A percentile compares a stretch with the other conserved stretches of the same genome.
phyloP scores from a whole-genome alignment of 1,140 invertebrate genomes.

The Zophobas morio region DNA sequence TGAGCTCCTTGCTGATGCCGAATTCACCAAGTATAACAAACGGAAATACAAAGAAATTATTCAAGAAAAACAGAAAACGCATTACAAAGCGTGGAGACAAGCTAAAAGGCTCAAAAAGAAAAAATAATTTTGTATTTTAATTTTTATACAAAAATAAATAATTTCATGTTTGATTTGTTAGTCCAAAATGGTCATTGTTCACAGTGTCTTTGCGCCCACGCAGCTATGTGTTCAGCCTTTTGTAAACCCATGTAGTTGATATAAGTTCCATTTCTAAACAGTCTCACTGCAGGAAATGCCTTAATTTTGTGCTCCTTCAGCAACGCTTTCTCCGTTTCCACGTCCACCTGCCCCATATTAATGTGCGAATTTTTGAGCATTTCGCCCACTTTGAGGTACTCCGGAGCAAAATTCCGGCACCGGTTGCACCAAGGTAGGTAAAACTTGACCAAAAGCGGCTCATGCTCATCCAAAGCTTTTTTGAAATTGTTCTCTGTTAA shows the following conservation, averaged over 20 bases:
- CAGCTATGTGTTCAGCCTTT: background rate
- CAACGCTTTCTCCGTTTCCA: background rate
- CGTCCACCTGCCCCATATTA: background rate
- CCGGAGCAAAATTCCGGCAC: too few species aligned
- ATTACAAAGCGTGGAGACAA: conserved; percentile 72
- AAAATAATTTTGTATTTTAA: conserved; percentile 55
- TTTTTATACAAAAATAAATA: background rate
- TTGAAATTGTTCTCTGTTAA: too few species aligned
- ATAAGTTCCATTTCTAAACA: background rate
- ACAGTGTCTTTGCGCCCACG: background rate
- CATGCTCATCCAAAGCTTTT: too few species aligned
- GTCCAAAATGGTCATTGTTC: background rate
- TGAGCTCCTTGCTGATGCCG: conserved; percentile 90
- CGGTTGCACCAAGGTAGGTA: too few species aligned
- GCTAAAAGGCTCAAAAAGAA: conserved; percentile 72
- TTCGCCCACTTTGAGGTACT: too few species aligned
- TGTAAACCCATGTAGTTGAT: background rate
- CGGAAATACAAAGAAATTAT: conserved; percentile 86
- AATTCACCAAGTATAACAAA: conserved; percentile 90
- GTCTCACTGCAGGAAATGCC: background rate
- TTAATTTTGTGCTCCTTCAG: background rate
- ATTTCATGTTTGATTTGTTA: background rate
- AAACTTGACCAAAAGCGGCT: too few species aligned
- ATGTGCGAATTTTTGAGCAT: background rate
- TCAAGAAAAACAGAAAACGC: conserved; percentile 77